A percentile compares a stretch with the other conserved stretches of the same genome.
These are phyloP conservation scores for Brachionus plicatilis DNA, from an alignment of 1,140 invertebrate species.

Conservation along the genomic window DNA sequence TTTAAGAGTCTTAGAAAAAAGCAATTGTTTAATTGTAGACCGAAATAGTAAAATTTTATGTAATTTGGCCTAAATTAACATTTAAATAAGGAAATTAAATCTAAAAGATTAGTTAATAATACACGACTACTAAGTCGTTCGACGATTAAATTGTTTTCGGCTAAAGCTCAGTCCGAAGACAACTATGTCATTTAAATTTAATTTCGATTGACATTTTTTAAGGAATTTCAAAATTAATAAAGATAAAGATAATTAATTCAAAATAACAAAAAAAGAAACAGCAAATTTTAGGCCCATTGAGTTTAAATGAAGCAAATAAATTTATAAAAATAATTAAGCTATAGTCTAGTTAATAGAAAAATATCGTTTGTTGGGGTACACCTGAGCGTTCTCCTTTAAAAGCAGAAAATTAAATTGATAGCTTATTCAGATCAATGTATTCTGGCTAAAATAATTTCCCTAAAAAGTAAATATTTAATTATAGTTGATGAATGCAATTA, in stretches of 20 bases:
- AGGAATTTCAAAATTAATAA: background rate
- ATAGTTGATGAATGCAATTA: background rate
- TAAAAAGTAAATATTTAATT: background rate
- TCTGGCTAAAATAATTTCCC: background rate
- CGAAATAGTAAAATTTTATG: background rate
- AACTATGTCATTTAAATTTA: constrained; percentile 18
- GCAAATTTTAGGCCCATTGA: background rate
- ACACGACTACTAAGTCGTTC: background rate
- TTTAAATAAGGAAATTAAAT: constrained; percentile 3
- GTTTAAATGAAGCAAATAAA: background rate
- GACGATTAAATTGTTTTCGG: background rate
- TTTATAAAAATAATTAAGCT: background rate
- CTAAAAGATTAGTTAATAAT: background rate
- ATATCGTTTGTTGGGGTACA: background rate
- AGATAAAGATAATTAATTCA: constrained; percentile 15
- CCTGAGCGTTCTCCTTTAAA: background rate
- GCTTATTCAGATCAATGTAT: background rate
- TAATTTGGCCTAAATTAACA: background rate
- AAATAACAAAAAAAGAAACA: constrained; percentile 7
- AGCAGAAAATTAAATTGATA: background rate
- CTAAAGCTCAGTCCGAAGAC: background rate
- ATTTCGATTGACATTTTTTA: constrained; percentile 8
- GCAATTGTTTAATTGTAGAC: background rate
- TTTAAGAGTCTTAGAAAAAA: background rate
- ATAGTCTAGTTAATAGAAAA: background rate